These are phyloP conservation scores for Engraulis encrasicolus DNA, from an alignment of 2,113 vertebrate genomes.

Conservation along the genomic window DNA sequence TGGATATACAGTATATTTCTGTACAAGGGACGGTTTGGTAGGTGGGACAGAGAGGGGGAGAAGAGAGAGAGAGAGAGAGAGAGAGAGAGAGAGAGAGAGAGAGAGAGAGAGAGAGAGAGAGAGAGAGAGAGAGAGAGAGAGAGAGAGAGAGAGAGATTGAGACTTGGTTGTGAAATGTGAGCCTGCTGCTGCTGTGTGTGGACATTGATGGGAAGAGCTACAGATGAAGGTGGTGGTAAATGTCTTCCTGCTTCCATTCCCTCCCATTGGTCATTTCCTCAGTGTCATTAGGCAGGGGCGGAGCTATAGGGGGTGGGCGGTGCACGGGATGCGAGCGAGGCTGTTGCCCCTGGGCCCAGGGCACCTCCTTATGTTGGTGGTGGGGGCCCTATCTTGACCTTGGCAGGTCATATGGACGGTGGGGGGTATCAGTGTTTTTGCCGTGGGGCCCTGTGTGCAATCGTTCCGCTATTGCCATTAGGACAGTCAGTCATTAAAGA, in stretches of 20 bases:
- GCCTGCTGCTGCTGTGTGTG: conserved; percentile 26
- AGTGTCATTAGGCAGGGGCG: not conserved
- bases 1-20: not conserved
- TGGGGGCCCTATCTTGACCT: too few relatives aligned
- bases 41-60: too few relatives aligned
- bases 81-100: not conserved
- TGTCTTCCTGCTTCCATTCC: conserved; percentile 42
- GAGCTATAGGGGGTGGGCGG: too few relatives aligned
- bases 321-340: too few relatives aligned
- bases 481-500: not conserved
- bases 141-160: not conserved
- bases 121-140: not conserved
- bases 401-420: too few relatives aligned
- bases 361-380: too few relatives aligned
- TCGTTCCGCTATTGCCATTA: too few relatives aligned
- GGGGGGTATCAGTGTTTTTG: too few relatives aligned
- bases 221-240: conserved; percentile 37
- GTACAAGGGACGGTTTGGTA: too few relatives aligned
- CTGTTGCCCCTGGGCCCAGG: too few relatives aligned
- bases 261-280: conserved; percentile 47
- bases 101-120: not conserved
- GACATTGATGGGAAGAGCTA: conserved; percentile 41
- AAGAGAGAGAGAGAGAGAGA: too few relatives aligned
- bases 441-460: too few relatives aligned
- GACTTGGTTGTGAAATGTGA: conserved; percentile 29